Evolutionary conservation across 2,797 vertebrate genomes (phyloP).

Genomic region (Ataeniobius toweri): DNA sequence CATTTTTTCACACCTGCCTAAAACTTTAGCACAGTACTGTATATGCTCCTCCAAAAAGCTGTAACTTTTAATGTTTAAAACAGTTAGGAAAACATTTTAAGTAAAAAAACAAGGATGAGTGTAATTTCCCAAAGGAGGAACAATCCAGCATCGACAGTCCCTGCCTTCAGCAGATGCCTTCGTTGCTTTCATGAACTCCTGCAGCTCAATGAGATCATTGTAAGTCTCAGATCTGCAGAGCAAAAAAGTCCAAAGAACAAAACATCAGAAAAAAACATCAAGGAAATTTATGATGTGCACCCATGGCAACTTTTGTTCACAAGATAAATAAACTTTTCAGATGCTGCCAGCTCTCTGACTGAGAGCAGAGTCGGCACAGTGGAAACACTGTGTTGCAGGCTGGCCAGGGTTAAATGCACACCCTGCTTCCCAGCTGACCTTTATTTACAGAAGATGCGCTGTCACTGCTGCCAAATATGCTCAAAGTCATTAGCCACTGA

Average conservation of each 20-base stretch:
- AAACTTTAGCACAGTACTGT: too few species aligned
- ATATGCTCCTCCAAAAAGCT: neutral
- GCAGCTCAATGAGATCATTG: neutral
- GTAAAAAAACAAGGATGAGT: too few species aligned
- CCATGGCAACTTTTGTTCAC: conserved; percentile 17
- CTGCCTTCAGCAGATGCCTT: neutral
- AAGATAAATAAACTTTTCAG: conserved; percentile 27
- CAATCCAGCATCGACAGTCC: too few species aligned
- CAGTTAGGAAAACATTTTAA: too few species aligned
- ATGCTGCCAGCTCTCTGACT: conserved; percentile 46
- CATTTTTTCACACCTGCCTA: too few species aligned
- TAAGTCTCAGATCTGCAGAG: neutral
- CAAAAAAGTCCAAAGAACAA: neutral
- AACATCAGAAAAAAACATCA: neutral
- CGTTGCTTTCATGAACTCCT: neutral
- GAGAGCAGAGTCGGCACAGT: conserved; percentile 44
- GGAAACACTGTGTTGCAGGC: conserved; percentile 38
- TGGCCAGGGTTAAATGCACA: conserved; percentile 40
- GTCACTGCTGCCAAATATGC: conserved; percentile 50
- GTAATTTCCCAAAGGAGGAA: neutral
- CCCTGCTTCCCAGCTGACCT: conserved; percentile 40
- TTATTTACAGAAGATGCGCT: conserved; percentile 53
- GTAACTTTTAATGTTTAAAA: too few species aligned
- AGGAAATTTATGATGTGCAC: neutral
- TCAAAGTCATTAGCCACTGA: conserved; percentile 54